These are phyloP conservation scores for Poeciliopsis turneri DNA, from an alignment of 2,797 vertebrate genomes.

Conservation along the genomic window DNA sequence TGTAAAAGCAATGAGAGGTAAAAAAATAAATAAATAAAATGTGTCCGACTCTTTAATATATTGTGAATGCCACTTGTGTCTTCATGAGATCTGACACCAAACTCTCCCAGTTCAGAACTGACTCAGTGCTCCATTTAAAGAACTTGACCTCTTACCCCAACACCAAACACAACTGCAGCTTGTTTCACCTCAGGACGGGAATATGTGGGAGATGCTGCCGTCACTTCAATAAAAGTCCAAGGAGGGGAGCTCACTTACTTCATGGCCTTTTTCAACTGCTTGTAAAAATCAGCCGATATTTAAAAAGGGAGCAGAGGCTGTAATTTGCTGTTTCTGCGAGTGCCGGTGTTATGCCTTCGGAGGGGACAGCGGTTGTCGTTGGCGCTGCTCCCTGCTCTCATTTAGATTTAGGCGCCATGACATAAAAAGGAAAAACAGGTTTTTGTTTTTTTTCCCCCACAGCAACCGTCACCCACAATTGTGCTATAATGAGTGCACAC, in stretches of 20 bases:
- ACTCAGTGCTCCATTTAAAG: constrained; percentile 40
- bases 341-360: constrained; percentile 68
- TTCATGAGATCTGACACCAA: constrained; percentile 43
- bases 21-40: not conserved
- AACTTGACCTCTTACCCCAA: constrained; percentile 44
- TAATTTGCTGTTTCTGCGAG: constrained; percentile 73
- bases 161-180: constrained; percentile 65
- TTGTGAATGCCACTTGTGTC: constrained; percentile 37
- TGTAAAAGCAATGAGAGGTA: not conserved
- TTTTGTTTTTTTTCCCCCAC: constrained; percentile 28
- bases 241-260: constrained; percentile 65
- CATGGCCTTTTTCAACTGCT: constrained; percentile 68
- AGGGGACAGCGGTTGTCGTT: constrained; percentile 74
- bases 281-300: constrained; percentile 79
- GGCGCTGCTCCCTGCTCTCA: constrained; percentile 59
- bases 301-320: constrained; percentile 64
- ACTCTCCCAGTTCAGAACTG: constrained; percentile 36
- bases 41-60: constrained; percentile 38
- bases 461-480: constrained; percentile 39
- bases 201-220: constrained; percentile 72
- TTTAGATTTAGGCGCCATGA: constrained; percentile 71
- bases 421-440: constrained; percentile 63
- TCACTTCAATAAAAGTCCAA: constrained; percentile 76
- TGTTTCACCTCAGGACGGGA: constrained; percentile 64
- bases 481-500: constrained; percentile 24